Base-by-base conservation (phyloP, 2,888 invertebrate genomes). In the Megastigmus dorsalis region DNA sequence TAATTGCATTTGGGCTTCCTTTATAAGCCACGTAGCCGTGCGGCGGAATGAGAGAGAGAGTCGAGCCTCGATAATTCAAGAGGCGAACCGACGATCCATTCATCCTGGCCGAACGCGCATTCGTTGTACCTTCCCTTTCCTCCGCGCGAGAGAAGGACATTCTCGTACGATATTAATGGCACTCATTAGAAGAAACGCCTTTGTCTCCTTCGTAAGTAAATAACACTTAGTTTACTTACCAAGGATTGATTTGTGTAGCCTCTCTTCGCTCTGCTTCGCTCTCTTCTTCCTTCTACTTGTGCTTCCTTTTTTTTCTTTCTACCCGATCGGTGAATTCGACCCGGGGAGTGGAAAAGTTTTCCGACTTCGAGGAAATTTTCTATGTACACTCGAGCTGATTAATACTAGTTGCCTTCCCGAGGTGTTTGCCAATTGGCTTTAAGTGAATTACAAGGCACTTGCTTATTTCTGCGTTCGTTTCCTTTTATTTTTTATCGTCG, bases 1-100 rank as follows among this genome's bases (percentile, higher is more conserved):
- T 74, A 76, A 78, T 76, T 62, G 41, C 62, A 66, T 74, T 78
- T 68, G 33, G 57, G 63, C 62, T 74, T 74, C 70, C 74, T 66
- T 65, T 62, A 74, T 33, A 48, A 38, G 50, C 26, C 30, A 7
- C n/a, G n/a, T n/a, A n/a, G n/a, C n/a, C 30, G 28, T 2, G 23
- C 26, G 48, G 15, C n/a, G 4, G 43, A 20, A 28, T 13, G 55
- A 41, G 38, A 15, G 63, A 41, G 38, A 28, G 30, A 57, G 67
- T n/a, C 30, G 30, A 15, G 55, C 9, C 54, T 75, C 65, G 55
- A 75, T 70, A 70, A 75, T 75, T 70, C 66, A 75, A 43, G 66
- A 66, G 45, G 5, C 59, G 52, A 54, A 30, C 50, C 60, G 66
- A 36, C 52, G 66, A 50, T 73, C 76, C 76, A 78, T 78, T 79